phyloP scores from a whole-genome alignment of 2,888 invertebrate species.

The Galerucella pusilla region DNA sequence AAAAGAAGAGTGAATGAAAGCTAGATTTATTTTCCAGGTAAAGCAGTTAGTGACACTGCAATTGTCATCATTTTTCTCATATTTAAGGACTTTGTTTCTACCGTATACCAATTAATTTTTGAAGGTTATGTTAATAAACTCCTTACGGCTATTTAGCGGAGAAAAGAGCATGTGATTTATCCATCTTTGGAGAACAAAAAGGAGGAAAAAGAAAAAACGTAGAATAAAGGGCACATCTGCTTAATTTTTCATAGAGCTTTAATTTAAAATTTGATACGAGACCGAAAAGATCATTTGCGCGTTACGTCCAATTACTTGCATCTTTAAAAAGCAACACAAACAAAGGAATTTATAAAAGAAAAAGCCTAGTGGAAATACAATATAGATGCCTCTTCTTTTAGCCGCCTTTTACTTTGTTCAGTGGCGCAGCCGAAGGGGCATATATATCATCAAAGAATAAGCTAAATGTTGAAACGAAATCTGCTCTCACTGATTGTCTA shows the following conservation, averaged over 20 bases:
- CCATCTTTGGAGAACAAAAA: neutral
- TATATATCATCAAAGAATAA: neutral
- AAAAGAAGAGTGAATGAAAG: too few relatives aligned
- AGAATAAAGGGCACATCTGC: slow-evolving; percentile 4
- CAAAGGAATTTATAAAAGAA: slow-evolving; percentile 12
- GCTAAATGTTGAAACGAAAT: too few relatives aligned
- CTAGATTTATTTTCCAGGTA: neutral
- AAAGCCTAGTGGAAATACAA: slow-evolving; percentile 15
- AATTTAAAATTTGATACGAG: slow-evolving; percentile 13
- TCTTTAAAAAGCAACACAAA: slow-evolving; percentile 21
- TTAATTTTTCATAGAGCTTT: slow-evolving; percentile 16
- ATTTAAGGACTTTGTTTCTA: too few relatives aligned
- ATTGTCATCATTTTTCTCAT: too few relatives aligned
- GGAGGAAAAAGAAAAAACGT: neutral
- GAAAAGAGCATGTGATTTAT: neutral
- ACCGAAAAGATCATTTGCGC: slow-evolving; percentile 12
- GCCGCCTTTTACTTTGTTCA: neutral
- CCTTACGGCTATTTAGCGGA: neutral
- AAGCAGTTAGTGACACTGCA: too few relatives aligned
- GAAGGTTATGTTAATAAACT: too few relatives aligned
- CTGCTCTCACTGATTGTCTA: too few relatives aligned
- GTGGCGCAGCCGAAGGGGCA: neutral
- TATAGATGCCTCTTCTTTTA: slow-evolving; percentile 14
- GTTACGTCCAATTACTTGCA: slow-evolving; percentile 22
- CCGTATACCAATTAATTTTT: too few relatives aligned